These are phyloP conservation scores for Cyphomyrmex costatus DNA, from an alignment of 1,140 invertebrate species.

Conservation along the genomic window DNA sequence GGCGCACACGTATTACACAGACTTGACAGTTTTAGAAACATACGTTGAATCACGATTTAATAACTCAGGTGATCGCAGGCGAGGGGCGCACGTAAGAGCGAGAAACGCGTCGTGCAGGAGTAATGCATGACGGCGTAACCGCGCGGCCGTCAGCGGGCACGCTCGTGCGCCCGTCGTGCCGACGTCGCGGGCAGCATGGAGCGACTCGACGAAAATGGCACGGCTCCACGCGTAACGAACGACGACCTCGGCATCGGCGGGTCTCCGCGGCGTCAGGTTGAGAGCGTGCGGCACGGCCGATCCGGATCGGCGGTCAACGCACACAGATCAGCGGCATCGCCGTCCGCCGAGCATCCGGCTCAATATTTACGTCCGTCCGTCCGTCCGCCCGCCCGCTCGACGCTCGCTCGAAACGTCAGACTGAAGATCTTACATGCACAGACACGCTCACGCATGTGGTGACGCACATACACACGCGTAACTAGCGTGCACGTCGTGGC, in stretches of 20 bases:
- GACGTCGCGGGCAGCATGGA: slow-evolving; percentile 53
- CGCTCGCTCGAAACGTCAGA: slow-evolving; percentile 75
- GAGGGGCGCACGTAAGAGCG: neutral
- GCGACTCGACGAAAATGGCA: slow-evolving; percentile 68
- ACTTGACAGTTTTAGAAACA: neutral
- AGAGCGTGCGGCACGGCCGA: neutral
- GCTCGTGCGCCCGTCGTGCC: slow-evolving; percentile 37
- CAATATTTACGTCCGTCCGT: slow-evolving; percentile 81
- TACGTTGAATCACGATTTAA: slow-evolving; percentile 13
- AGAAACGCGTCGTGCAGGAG: neutral
- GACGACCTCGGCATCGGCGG: slow-evolving; percentile 57
- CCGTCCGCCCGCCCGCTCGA: slow-evolving; percentile 65
- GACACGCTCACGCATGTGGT: neutral
- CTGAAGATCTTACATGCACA: slow-evolving; percentile 67
- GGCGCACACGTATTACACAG: neutral
- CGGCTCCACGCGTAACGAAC: slow-evolving; percentile 61
- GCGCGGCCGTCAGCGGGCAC: slow-evolving; percentile 4
- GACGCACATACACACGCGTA: too few relatives aligned
- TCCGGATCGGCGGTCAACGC: slow-evolving; percentile 9
- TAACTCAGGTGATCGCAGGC: neutral
- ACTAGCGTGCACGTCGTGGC: slow-evolving; percentile 32
- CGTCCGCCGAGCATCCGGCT: slow-evolving; percentile 57
- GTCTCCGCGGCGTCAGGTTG: neutral
- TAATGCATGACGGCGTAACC: neutral
- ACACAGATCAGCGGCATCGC: slow-evolving; percentile 46